Conservation (phyloP, 1,140 invertebrate genomes). For the Notospermus geniculatus region DNA sequence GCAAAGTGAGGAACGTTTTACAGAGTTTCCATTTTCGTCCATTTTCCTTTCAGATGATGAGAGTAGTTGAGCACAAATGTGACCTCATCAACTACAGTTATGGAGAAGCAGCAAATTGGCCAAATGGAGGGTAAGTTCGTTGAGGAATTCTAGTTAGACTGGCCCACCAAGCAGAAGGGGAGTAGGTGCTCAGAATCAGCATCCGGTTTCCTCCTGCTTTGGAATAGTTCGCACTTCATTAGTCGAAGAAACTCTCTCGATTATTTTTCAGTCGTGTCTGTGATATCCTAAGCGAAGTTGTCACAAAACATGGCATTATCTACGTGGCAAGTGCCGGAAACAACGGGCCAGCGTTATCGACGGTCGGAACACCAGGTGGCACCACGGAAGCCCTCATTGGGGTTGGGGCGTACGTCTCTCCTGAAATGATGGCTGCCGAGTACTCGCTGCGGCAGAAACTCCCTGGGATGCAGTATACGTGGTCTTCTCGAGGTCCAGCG, state of each 20-base stretch:
- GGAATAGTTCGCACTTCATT: too few species aligned
- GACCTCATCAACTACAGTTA: constrained; percentile 98
- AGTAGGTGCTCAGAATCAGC: too few species aligned
- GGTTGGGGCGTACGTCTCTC: constrained; percentile 94
- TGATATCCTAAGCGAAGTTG: constrained; percentile 66
- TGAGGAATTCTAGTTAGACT: too few species aligned
- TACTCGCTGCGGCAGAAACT: constrained; percentile 85
- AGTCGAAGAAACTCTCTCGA: too few species aligned
- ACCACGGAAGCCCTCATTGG: constrained; percentile 82
- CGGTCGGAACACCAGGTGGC: constrained; percentile 89
- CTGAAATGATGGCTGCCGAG: constrained; percentile 95
- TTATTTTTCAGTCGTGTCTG: constrained; percentile 43
- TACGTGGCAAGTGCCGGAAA: constrained; percentile 94
- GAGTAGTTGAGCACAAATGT: constrained; percentile 58
- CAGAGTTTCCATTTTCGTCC: too few species aligned
- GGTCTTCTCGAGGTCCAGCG: constrained; percentile 83
- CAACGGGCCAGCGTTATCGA: constrained; percentile 88
- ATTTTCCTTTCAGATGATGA: constrained; percentile 57
- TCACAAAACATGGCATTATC: constrained; percentile 87
- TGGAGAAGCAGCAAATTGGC: constrained; percentile 90
- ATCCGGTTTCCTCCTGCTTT: too few species aligned
- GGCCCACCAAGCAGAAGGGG: too few species aligned
- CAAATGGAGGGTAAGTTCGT: constrained; percentile 80
- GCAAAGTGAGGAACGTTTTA: too few species aligned
- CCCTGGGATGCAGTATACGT: constrained; percentile 85